Conservation (phyloP, 1,140 invertebrate genomes). For the Zaprionus inermis region DNA sequence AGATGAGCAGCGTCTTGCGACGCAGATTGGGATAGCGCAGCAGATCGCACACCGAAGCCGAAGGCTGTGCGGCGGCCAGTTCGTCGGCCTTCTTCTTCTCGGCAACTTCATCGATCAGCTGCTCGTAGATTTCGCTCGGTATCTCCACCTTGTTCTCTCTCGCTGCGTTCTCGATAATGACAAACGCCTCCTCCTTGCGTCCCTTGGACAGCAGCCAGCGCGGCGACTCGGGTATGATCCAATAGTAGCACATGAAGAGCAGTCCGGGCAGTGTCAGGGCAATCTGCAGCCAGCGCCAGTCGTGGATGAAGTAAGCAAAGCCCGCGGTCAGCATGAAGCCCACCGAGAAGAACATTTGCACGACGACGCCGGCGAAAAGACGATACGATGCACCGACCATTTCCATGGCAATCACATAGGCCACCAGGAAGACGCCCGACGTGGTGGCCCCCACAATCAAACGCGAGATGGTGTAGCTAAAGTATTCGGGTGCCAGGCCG, state of each 20-base stretch:
- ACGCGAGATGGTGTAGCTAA: conserved; percentile 88
- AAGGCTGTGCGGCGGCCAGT: conserved; percentile 60
- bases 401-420: conserved; percentile 93
- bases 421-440: conserved; percentile 91
- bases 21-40: conserved; percentile 89
- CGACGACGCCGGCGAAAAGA: conserved; percentile 90
- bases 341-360: conserved; percentile 91
- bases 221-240: conserved; percentile 93
- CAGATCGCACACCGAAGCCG: conserved; percentile 87
- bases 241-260: conserved; percentile 91
- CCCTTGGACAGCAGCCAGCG: conserved; percentile 92
- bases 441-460: conserved; percentile 90
- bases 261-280: conserved; percentile 89
- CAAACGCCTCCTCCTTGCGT: conserved; percentile 89
- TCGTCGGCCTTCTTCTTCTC: conserved; percentile 67
- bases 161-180: conserved; percentile 88
- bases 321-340: conserved; percentile 90
- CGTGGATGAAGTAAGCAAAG: conserved; percentile 89
- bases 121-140: conserved; percentile 86
- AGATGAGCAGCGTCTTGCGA: conserved; percentile 89
- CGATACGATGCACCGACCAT: conserved; percentile 92
- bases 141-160: conserved; percentile 88
- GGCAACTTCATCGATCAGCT: conserved; percentile 85
- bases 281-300: conserved; percentile 91
- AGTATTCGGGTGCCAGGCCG: conserved; percentile 88